phyloP scores from a whole-genome alignment of 92 coral and sea anemone species.

The Paragorgia papillata region DNA sequence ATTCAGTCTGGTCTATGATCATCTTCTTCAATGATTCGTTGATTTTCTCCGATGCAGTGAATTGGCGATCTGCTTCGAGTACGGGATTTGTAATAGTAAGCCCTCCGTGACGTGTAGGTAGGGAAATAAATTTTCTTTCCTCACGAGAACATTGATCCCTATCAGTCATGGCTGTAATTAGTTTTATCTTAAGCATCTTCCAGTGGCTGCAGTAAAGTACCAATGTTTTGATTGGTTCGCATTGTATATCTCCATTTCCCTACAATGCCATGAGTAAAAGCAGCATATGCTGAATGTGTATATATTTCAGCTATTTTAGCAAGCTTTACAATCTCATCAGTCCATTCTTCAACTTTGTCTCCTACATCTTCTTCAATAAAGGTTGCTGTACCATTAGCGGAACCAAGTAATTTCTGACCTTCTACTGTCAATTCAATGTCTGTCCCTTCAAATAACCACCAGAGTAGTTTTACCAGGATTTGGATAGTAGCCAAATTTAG shows the following conservation, averaged over 20 bases:
- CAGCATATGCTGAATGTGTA: constrained; percentile 13
- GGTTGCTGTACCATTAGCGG: constrained; percentile 10
- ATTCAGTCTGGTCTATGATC: not conserved
- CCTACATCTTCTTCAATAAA: constrained; percentile 3
- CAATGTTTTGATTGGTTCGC: constrained; percentile 1
- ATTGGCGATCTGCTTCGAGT: not conserved
- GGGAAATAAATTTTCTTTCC: constrained; percentile 19
- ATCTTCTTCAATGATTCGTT: not conserved
- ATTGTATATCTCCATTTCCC: not conserved
- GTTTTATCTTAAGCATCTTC: not conserved
- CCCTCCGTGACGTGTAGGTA: constrained; percentile 19
- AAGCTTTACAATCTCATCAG: not conserved
- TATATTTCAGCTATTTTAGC: constrained; percentile 15
- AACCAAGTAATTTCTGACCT: constrained; percentile 2
- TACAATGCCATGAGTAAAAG: not conserved
- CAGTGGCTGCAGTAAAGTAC: not conserved
- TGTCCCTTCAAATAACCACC: constrained; percentile 31
- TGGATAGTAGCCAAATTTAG: constrained; percentile 12
- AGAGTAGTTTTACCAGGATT: constrained; percentile 13
- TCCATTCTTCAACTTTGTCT: constrained; percentile 12
- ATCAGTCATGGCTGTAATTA: not conserved
- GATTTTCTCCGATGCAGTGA: constrained; percentile 17
- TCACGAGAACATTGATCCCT: constrained; percentile 6
- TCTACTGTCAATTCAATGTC: not conserved
- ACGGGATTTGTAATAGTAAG: constrained; percentile 11